phyloP scores from a whole-genome alignment of 92 coral and sea anemone genomes.

The Parazoanthus atlanticus region DNA sequence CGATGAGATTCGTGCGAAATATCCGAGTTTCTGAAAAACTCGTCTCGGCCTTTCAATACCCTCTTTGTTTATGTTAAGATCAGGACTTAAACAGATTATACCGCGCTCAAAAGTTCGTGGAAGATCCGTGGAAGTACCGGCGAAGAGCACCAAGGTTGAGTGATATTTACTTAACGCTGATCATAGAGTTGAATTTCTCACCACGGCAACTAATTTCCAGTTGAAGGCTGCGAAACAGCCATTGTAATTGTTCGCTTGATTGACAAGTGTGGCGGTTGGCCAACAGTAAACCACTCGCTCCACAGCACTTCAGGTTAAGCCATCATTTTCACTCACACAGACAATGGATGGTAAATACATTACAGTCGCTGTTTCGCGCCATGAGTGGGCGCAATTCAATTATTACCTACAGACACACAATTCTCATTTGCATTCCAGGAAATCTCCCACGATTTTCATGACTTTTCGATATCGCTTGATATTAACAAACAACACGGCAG shows the following conservation, averaged over 20 bases:
- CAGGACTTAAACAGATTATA: not conserved
- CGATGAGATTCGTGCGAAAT: not conserved
- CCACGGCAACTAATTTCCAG: slow-evolving; percentile 13
- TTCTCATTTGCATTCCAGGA: not conserved
- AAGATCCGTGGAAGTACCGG: not conserved
- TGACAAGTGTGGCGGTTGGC: not conserved
- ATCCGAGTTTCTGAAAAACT: not conserved
- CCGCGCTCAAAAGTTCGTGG: not conserved
- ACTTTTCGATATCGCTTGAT: not conserved
- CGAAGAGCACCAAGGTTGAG: not conserved
- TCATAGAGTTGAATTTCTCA: not conserved
- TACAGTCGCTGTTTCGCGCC: not conserved
- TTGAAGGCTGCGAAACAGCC: not conserved
- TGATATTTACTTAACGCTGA: slow-evolving; percentile 1
- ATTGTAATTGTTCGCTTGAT: slow-evolving; percentile 1
- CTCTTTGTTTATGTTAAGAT: not conserved
- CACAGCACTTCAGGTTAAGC: not conserved
- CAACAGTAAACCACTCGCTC: not conserved
- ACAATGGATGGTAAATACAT: not conserved
- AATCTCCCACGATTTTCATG: not conserved
- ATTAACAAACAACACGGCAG: not conserved
- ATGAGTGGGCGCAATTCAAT: not conserved
- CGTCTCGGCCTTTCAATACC: not conserved
- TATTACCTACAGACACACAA: not conserved
- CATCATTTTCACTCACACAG: not conserved